These are phyloP conservation scores for Apomyelois bistriatella DNA, from an alignment of 2,888 invertebrate species.

Conservation along the genomic window DNA sequence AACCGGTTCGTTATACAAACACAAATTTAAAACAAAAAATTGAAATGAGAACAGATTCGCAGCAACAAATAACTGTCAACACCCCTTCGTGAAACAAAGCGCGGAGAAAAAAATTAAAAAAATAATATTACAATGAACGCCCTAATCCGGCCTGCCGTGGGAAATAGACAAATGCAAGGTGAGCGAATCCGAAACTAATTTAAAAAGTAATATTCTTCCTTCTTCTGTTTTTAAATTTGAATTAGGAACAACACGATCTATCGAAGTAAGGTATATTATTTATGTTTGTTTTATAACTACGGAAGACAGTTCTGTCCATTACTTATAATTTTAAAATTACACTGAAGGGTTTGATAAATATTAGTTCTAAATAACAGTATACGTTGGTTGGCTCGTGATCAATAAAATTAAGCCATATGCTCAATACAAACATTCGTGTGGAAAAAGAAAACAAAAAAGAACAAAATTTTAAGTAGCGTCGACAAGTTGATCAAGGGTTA, in stretches of 20 bases:
- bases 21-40: constrained; percentile 65
- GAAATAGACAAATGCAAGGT: constrained; percentile 75
- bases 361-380: constrained; percentile 33
- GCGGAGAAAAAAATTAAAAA: constrained; percentile 64
- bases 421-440: constrained; percentile 61
- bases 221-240: constrained; percentile 50
- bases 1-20: constrained; percentile 73
- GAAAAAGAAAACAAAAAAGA: constrained; percentile 30
- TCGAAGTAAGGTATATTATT: background rate
- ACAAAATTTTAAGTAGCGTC: constrained; percentile 40
- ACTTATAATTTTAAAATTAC: constrained; percentile 20
- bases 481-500: constrained; percentile 73
- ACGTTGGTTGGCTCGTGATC: constrained; percentile 32
- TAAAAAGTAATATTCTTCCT: constrained; percentile 76
- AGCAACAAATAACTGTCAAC: constrained; percentile 78
- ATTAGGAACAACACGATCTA: constrained; percentile 29
- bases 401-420: constrained; percentile 55
- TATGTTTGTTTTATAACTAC: background rate
- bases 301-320: constrained; percentile 2
- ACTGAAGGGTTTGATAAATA: constrained; percentile 32
- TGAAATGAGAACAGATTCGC: constrained; percentile 63
- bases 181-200: constrained; percentile 77
- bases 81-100: constrained; percentile 77
- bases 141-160: constrained; percentile 74
- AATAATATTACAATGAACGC: constrained; percentile 61